Percentiles rank a stretch among this genome's conserved stretches.
Evolutionary conservation across 2,888 invertebrate genomes (phyloP).

Genomic region (Acleris laterana): DNA sequence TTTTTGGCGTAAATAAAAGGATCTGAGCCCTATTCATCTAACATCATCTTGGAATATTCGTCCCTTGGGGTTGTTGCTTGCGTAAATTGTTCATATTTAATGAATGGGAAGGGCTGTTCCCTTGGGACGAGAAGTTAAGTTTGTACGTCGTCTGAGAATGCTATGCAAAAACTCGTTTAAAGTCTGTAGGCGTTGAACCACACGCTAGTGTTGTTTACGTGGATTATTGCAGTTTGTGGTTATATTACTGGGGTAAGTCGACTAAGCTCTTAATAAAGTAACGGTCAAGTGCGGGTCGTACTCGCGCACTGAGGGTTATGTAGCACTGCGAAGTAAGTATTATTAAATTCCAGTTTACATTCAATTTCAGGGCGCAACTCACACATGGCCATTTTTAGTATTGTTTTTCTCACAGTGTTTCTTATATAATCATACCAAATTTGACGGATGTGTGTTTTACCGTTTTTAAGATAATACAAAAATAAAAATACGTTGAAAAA

Average conservation of each 20-base stretch:
- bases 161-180: conserved; percentile 19
- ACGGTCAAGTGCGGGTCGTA: too few species aligned
- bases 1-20: neutral
- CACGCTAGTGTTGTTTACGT: conserved; percentile 3
- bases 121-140: conserved; percentile 26
- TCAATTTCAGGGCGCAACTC: too few species aligned
- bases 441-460: too few species aligned
- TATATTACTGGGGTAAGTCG: neutral
- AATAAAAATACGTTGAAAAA: too few species aligned
- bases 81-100: conserved; percentile 58
- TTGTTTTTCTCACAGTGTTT: too few species aligned
- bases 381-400: too few species aligned
- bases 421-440: too few species aligned
- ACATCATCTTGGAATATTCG: conserved; percentile 24
- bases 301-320: too few species aligned
- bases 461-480: too few species aligned
- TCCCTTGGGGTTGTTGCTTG: conserved; percentile 43
- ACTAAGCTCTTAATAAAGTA: too few species aligned
- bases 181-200: conserved; percentile 18
- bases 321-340: too few species aligned
- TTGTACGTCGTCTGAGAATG: conserved; percentile 24
- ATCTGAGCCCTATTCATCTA: conserved; percentile 11
- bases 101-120: conserved; percentile 53
- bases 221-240: neutral
- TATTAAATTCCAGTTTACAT: too few species aligned